These are phyloP conservation scores for Zygaena filipendulae DNA, from an alignment of 2,888 invertebrate genomes.

Conservation along the genomic window DNA sequence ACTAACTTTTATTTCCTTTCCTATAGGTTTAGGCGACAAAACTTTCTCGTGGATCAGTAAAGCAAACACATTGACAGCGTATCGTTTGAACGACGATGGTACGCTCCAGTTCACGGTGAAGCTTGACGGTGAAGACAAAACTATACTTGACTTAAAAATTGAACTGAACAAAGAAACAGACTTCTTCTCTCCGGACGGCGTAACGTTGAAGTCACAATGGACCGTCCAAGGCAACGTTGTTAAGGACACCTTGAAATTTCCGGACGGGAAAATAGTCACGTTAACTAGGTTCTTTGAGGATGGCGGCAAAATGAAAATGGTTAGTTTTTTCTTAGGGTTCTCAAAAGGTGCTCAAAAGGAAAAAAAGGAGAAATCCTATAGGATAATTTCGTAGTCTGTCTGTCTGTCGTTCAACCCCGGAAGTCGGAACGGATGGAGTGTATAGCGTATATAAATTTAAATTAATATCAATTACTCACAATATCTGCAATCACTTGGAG, in stretches of 20 bases:
- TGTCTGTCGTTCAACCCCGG: too few relatives aligned
- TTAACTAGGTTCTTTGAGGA: neutral
- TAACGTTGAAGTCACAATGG: neutral
- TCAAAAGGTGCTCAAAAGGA: neutral
- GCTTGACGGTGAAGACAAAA: neutral
- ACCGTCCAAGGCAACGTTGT: neutral
- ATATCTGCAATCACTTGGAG: too few relatives aligned
- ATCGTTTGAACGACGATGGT: neutral
- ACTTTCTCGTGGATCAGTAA: too few relatives aligned
- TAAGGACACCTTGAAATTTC: neutral
- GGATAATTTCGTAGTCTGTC: too few relatives aligned
- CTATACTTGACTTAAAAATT: neutral
- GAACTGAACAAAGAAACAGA: neutral
- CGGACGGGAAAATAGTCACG: neutral
- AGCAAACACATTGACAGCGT: neutral
- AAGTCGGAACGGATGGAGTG: too few relatives aligned
- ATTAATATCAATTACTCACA: too few relatives aligned
- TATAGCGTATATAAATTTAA: too few relatives aligned
- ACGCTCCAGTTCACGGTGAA: neutral
- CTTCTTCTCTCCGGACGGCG: neutral
- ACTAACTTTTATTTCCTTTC: too few relatives aligned
- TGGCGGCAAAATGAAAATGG: neutral
- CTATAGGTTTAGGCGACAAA: too few relatives aligned
- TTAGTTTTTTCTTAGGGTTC: neutral
- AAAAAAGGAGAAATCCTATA: too few relatives aligned